phyloP scores from a whole-genome alignment of 2,888 invertebrate genomes.

The Chrysotoxum bicinctum region DNA sequence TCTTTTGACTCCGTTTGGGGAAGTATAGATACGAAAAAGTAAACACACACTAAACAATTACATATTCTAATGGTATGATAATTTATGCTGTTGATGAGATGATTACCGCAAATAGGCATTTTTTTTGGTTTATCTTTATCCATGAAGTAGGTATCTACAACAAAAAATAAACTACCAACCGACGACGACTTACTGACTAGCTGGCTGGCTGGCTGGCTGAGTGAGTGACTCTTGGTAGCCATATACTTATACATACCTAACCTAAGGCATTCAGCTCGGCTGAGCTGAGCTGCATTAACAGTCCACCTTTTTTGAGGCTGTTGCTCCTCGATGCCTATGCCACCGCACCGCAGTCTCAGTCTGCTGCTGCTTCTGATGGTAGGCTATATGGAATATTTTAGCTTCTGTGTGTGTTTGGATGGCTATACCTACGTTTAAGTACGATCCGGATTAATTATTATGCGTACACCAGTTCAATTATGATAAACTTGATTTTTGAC shows the following conservation, averaged over 20 bases:
- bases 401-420: constrained; percentile 26
- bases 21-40: constrained; percentile 47
- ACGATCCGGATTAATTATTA: constrained; percentile 71
- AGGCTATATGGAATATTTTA: constrained; percentile 36
- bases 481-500: constrained; percentile 73
- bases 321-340: constrained; percentile 54
- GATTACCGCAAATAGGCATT: constrained; percentile 73
- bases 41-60: constrained; percentile 69
- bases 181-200: constrained; percentile 58
- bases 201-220: constrained; percentile 41
- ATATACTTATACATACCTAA: too few relatives aligned
- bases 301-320: constrained; percentile 64
- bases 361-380: neutral
- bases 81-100: constrained; percentile 73
- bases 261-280: constrained; percentile 33
- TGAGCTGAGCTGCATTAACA: constrained; percentile 34
- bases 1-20: constrained; percentile 36
- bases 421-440: constrained; percentile 17
- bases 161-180: constrained; percentile 9
- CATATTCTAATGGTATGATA: constrained; percentile 72
- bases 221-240: constrained; percentile 36
- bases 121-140: constrained; percentile 69
- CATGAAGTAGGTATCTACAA: constrained; percentile 46
- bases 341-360: neutral
- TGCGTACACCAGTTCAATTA: constrained; percentile 73